Base-by-base conservation (phyloP, 2,797 vertebrate species). In the Myoxocephalus aenaeus region DNA sequence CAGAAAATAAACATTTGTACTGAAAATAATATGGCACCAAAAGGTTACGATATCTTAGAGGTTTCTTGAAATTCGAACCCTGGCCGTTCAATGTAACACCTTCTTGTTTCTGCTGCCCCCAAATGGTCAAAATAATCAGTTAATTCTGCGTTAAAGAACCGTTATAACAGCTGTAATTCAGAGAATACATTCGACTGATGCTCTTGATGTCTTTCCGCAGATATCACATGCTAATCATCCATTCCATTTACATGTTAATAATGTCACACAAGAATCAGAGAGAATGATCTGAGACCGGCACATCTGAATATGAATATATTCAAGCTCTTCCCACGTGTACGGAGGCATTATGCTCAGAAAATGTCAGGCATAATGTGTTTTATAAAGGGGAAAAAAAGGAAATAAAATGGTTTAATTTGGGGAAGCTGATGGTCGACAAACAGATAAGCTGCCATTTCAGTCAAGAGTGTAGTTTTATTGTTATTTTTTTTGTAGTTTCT, bases 221-320 rank as follows among this genome's bases (percentile, higher is more conserved):
- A 79, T 77, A 65, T 59, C 51, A 65, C 18, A 72, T 71, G 57
- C 64, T 81, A 83, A 86, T 82, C 71, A 20, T 54, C 64, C 59
- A 20, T 70, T 64, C 65, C 65, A 86, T 89, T 84, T 76, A 67
- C 69, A 77, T 80, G 77, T 74, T 72, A 68, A 73, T 72, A 68
- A 73, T 78, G 64, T 50, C 44, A 57, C 29, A 51, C 3, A 27
- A 48, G 42, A 59, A 44, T 69, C 44, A 14, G 48, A 48, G 29
- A 7, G 73, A 75, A 27, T 69, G 72, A 72, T 75, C 65, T 74
- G 73, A 58, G 67, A 69, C n/a, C 63, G 9, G 48, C 36, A 18
- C 18, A 74, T 82, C 69, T 81, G 65, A 82, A 84, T 81, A 79
- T 68, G 71, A 86, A 80, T 73, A 25, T 15, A 51, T 57, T 70